phyloP scores from a whole-genome alignment of 1,140 invertebrate species.

The Drosophila mojavensis region DNA sequence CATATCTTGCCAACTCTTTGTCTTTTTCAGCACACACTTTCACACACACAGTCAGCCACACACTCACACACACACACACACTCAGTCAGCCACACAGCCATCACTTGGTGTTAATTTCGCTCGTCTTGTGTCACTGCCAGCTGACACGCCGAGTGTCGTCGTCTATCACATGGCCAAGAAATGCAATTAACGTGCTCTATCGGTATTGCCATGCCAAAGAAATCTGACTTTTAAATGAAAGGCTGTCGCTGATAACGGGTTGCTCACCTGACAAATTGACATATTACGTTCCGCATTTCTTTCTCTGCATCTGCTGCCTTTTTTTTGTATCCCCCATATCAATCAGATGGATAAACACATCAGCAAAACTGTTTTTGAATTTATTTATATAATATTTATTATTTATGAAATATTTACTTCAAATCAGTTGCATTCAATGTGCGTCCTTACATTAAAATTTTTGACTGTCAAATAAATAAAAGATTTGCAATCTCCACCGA shows the following conservation, averaged over 20 bases:
- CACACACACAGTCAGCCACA: slow-evolving; percentile 11
- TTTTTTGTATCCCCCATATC: too few relatives aligned
- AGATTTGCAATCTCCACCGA: too few relatives aligned
- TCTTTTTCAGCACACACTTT: slow-evolving; percentile 18
- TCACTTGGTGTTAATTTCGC: slow-evolving; percentile 70
- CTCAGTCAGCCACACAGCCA: slow-evolving; percentile 6
- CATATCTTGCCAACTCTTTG: slow-evolving; percentile 26
- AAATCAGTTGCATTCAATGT: too few relatives aligned
- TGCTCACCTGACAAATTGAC: slow-evolving; percentile 9
- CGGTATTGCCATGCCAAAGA: slow-evolving; percentile 56
- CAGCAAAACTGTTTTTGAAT: too few relatives aligned
- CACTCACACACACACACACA: slow-evolving; percentile 12
- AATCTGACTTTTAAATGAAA: slow-evolving; percentile 57
- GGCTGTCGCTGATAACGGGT: slow-evolving; percentile 20
- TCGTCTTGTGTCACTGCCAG: slow-evolving; percentile 49
- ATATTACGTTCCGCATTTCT: neutral
- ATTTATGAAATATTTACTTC: too few relatives aligned
- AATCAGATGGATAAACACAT: too few relatives aligned
- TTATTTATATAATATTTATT: too few relatives aligned
- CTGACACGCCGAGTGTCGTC: slow-evolving; percentile 55
- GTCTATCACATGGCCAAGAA: slow-evolving; percentile 63
- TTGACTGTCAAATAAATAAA: too few relatives aligned
- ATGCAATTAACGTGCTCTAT: slow-evolving; percentile 74
- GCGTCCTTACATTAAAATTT: too few relatives aligned
- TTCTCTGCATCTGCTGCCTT: neutral